phyloP scores from a whole-genome alignment of 2,113 vertebrate species.

The Gnathonemus echidnorhynchus region DNA sequence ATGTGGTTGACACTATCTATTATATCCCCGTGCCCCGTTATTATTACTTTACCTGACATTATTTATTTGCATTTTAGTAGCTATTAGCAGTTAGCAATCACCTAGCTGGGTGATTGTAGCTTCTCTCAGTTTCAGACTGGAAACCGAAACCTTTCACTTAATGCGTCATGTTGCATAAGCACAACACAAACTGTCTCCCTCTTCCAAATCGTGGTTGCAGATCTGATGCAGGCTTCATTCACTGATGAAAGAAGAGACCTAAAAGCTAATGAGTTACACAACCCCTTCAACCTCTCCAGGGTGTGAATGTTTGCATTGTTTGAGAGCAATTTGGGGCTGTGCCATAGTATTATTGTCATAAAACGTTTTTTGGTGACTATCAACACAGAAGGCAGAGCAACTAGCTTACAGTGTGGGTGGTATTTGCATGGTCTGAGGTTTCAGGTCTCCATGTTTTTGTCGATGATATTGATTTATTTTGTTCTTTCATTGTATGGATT shows the following conservation, averaged over 20 bases:
- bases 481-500: neutral
- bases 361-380: neutral
- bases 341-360: neutral
- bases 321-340: neutral
- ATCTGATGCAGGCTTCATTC: neutral
- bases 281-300: neutral
- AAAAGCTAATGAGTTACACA: neutral
- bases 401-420: neutral
- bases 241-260: neutral
- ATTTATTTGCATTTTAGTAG: neutral
- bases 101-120: neutral
- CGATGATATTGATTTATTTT: neutral
- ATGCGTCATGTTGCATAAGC: neutral
- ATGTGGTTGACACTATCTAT: neutral
- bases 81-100: neutral
- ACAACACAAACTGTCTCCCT: neutral
- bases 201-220: neutral
- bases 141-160: neutral
- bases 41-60: neutral
- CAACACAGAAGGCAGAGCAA: neutral
- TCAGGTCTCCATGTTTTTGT: neutral
- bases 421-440: neutral
- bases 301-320: neutral
- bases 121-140: too few species aligned
- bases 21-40: neutral